Conservation (phyloP, 2,888 invertebrate genomes). For the Heteromyza rotundicornis region DNA sequence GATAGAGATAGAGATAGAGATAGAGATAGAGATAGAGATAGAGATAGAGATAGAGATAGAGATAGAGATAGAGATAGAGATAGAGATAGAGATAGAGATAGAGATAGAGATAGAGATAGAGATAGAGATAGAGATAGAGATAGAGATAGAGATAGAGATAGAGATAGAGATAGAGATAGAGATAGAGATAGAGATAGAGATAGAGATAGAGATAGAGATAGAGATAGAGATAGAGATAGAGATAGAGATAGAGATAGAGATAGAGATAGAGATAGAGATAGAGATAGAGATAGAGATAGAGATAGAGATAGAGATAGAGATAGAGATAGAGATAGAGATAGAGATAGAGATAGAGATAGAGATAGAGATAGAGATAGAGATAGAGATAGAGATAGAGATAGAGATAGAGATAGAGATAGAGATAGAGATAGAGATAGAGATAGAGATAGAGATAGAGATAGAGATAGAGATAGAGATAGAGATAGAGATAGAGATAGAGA, state of each 20-base stretch:
- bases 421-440: background rate
- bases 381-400: background rate
- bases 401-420: background rate
- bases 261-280: background rate
- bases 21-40: background rate
- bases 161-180: background rate
- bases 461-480: background rate
- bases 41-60: background rate
- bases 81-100: background rate
- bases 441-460: background rate
- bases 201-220: background rate
- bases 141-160: background rate
- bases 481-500: background rate
- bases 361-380: background rate
- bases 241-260: background rate
- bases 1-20: background rate
- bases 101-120: background rate
- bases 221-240: background rate
- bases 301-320: background rate
- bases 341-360: background rate
- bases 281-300: background rate
- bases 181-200: background rate
- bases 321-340: background rate
- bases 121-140: background rate
- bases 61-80: background rate